Evolutionary conservation across 2,113 vertebrate species (phyloP).

Genomic region (Hemibagrus wyckioides): DNA sequence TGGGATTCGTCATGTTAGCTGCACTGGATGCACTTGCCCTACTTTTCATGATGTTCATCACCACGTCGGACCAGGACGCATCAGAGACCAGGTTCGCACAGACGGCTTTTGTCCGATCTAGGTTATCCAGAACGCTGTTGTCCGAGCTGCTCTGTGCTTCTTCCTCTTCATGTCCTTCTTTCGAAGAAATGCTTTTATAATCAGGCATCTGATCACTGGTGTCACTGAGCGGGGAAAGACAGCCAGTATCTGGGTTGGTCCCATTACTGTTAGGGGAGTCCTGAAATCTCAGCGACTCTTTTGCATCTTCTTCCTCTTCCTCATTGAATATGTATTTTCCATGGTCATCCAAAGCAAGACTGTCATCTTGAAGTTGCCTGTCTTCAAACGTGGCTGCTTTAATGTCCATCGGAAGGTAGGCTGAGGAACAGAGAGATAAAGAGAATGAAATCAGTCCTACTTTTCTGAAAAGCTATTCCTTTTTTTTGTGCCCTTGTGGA

Average conservation of each 20-base stretch:
- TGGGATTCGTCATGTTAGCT: constrained; percentile 66
- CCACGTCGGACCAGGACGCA: constrained; percentile 91
- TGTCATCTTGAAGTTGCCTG: constrained; percentile 84
- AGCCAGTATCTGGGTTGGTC: constrained; percentile 92
- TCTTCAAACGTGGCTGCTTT: constrained; percentile 84
- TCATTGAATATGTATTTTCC: constrained; percentile 84
- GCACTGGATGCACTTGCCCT: constrained; percentile 68
- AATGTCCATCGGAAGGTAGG: constrained; percentile 92
- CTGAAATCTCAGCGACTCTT: constrained; percentile 86
- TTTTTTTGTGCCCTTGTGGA: not conserved
- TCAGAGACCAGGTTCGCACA: constrained; percentile 95
- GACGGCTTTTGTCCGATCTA: constrained; percentile 95
- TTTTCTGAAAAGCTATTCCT: not conserved
- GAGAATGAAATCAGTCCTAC: not conserved
- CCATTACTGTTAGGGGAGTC: constrained; percentile 93
- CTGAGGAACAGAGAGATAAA: constrained; percentile 75
- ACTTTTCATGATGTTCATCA: constrained; percentile 88
- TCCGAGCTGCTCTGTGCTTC: constrained; percentile 68
- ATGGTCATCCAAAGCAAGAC: constrained; percentile 83
- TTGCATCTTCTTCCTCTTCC: constrained; percentile 80
- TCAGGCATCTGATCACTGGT: constrained; percentile 87
- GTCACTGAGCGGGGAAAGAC: constrained; percentile 92
- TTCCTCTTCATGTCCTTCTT: constrained; percentile 81
- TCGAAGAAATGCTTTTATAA: constrained; percentile 81
- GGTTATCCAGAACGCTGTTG: constrained; percentile 85